Evolutionary conservation across 2,797 vertebrate genomes (phyloP).

Genomic region (Peromyscus eremicus): DNA sequence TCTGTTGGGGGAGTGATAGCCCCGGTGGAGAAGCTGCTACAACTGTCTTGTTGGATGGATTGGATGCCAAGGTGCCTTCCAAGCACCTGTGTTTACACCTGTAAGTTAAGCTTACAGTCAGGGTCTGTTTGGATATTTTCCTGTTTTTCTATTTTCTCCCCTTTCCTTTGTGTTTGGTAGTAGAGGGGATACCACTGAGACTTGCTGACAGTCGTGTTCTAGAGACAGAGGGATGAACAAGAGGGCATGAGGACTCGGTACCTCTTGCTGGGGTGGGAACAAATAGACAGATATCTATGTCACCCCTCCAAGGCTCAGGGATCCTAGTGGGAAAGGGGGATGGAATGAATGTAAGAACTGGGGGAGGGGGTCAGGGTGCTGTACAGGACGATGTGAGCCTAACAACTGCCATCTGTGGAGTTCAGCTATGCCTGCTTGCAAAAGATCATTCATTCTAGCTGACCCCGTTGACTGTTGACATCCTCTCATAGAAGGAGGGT

Average conservation of each 20-base stretch:
- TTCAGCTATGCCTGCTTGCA: too few relatives aligned
- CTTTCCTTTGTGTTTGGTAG: neutral
- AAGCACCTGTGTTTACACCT: neutral
- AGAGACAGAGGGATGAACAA: neutral
- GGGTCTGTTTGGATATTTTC: neutral
- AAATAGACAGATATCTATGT: neutral
- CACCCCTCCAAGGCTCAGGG: neutral
- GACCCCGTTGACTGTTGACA: too few relatives aligned
- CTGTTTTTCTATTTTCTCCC: neutral
- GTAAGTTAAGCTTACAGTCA: neutral
- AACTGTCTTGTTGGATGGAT: neutral
- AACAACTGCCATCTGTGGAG: neutral
- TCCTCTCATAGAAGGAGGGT: too few relatives aligned
- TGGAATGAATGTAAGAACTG: neutral
- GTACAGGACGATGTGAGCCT: neutral
- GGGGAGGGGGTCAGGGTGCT: neutral
- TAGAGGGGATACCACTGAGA: neutral
- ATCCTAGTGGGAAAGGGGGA: neutral
- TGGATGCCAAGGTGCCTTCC: neutral
- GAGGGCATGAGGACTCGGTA: too few relatives aligned
- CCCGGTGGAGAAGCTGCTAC: neutral
- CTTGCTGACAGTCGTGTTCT: neutral
- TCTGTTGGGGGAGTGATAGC: neutral
- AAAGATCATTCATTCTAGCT: neutral
- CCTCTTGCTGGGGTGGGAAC: neutral